Evolutionary conservation across 2,113 vertebrate species (phyloP), one percentile per base, ranked within the genome.

Genomic region (Cheilinus undulatus): DNA sequence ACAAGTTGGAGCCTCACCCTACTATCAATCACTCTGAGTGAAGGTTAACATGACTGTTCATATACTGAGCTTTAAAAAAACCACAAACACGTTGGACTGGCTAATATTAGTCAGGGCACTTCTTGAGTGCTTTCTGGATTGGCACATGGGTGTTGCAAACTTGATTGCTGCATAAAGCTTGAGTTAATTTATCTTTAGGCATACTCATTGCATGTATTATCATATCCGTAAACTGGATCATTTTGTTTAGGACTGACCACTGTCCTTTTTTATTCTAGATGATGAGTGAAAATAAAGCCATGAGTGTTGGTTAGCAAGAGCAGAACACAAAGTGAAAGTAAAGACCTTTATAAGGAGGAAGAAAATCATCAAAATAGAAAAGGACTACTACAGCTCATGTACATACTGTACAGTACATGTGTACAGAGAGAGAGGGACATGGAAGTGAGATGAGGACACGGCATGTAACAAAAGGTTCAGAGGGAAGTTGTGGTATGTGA

Each of bases 11-110:
- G 61, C 69, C 64, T 82, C 83, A 69, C 43, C 68, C 84, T 42
- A 38, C 71, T 60, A 80, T 89, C 78, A 84, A 67, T 84, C 76
- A 81, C 61, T 48, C 26, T 53, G 58, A 85, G 49, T 32, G 28
- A 52, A 61, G 40, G 51, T 76, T 72, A 65, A 72, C 45, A 50
- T 69, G 27, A 69, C 50, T 68, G 46, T 49, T 75, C 30, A 46
- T 28, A 32, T 50, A 49, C 28, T 38, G 7, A 56, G 34, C 50
- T 26, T 59, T 14, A 4, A 56, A 58, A 60, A 11, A 32, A 9
- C 8, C 8, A 34, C 73, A 76, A 73, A 56, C 30, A 27, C 14
- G 13, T 61, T 36, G 13, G 17, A 27, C 27, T n/a, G 1, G 48
- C 48, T 80, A 65, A 80, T 78, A 78, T 66, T 73, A 86, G 56